Evolutionary conservation across 2,888 invertebrate species (phyloP).

Genomic region (Melanophora roralis): DNA sequence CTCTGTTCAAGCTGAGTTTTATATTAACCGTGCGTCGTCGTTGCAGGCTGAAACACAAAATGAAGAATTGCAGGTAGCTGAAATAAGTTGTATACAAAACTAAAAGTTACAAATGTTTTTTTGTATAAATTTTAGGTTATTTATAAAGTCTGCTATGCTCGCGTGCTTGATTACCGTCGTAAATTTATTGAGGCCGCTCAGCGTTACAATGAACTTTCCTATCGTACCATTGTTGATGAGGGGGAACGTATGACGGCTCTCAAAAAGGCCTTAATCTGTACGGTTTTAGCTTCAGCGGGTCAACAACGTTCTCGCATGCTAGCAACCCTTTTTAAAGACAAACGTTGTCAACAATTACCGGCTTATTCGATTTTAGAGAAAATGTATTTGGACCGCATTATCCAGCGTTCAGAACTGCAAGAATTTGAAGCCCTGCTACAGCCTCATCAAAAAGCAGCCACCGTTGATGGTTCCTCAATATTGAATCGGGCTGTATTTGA

Average conservation of each 20-base stretch:
- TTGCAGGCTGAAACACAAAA: slow-evolving; percentile 95
- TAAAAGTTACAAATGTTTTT: neutral
- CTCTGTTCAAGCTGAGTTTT: slow-evolving; percentile 97
- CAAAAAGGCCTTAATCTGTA: slow-evolving; percentile 96
- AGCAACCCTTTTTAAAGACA: slow-evolving; percentile 98
- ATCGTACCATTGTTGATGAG: slow-evolving; percentile 93
- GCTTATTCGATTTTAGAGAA: slow-evolving; percentile 98
- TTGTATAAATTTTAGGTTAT: slow-evolving; percentile 80
- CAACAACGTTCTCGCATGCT: slow-evolving; percentile 98
- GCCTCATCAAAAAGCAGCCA: slow-evolving; percentile 93
- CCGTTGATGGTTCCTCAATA: slow-evolving; percentile 91
- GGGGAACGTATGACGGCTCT: slow-evolving; percentile 96
- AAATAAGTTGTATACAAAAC: slow-evolving; percentile 7
- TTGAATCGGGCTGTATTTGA: slow-evolving; percentile 98
- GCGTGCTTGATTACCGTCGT: slow-evolving; percentile 93
- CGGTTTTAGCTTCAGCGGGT: slow-evolving; percentile 97
- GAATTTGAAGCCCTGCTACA: slow-evolving; percentile 95
- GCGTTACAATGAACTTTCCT: slow-evolving; percentile 87
- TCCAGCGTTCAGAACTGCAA: slow-evolving; percentile 91
- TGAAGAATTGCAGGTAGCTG: slow-evolving; percentile 90
- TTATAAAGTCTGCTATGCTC: slow-evolving; percentile 98
- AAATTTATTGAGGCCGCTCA: slow-evolving; percentile 86
- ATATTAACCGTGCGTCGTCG: slow-evolving; percentile 96
- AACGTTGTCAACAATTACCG: slow-evolving; percentile 96
- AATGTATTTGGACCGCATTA: slow-evolving; percentile 98